Base-by-base conservation (phyloP, 1,140 invertebrate species). In the Tetranychus urticae region DNA sequence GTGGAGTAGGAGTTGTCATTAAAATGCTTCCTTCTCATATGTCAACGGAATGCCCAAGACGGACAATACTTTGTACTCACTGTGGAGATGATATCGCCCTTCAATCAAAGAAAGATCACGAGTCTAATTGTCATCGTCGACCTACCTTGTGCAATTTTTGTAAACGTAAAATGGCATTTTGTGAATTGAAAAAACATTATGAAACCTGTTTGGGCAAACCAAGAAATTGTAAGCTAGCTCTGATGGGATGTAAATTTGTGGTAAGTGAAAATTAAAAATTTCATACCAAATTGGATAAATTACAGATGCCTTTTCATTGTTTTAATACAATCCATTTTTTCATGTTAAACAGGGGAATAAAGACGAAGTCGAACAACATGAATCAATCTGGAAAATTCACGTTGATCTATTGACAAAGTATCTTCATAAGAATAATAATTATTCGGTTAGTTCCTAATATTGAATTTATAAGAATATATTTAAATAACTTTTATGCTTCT, bases 1-100 rank as follows among this genome's bases (percentile, higher is more conserved):
- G 61, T 56, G 61, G 61, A 31, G 56, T 59, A 47, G 61, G 56
- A 36, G 42, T 62, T 4, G 50, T 48, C 31, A 62, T 62, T 10
- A 62, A 62, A 37, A 50, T 31, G 7, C n/a, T 62, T 14, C 57
- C 61, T 1, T 39, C 36, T 31, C 61, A 62, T 37, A 62, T 62
- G 61, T 57, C 61, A 34, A 59, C 35, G 4, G 48, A 59, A n/a
- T 62, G 61, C 59, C 61, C 61, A 52, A 23, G 61, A 46, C 56
- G 61, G 6, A 48, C 46, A 13, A 36, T 59, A 10, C 12, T 14
- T 33, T 62, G 61, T 42, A 13, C 46, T 8, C 56, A 59, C 45
- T 62, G 61, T 52, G 61, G 59, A 34, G 61, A 62, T 55, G 61
- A 62, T 47, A 62, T 62, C 42, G 35, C 42, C 1, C 14, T 62